These are phyloP conservation scores for Aeoliscus strigatus DNA, from an alignment of 2,797 vertebrate species.

Conservation along the genomic window DNA sequence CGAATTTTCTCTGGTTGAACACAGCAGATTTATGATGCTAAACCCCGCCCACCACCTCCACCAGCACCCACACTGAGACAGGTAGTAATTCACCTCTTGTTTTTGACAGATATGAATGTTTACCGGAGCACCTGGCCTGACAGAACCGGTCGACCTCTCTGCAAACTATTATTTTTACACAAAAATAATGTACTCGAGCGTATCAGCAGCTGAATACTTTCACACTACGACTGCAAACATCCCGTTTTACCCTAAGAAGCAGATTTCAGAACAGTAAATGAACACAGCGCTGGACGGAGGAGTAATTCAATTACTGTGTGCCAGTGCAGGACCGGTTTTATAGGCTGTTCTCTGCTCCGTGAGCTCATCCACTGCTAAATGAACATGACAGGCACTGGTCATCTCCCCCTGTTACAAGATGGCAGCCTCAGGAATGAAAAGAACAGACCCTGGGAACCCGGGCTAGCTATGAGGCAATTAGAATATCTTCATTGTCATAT, in stretches of 20 bases:
- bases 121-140: conserved; percentile 42
- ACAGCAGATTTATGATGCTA: conserved; percentile 77
- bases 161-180: conserved; percentile 44
- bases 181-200: conserved; percentile 16
- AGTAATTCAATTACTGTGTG: conserved; percentile 72
- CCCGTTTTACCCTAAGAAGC: conserved; percentile 36
- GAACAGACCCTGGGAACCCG: conserved; percentile 34
- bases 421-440: conserved; percentile 56
- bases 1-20: conserved; percentile 74
- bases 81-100: conserved; percentile 69
- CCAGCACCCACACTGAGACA: conserved; percentile 51
- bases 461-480: conserved; percentile 49
- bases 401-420: conserved; percentile 66
- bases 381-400: conserved; percentile 63
- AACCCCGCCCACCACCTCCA: conserved; percentile 40
- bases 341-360: conserved; percentile 59
- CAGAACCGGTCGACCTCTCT: conserved; percentile 34
- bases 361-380: conserved; percentile 65
- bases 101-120: conserved; percentile 72
- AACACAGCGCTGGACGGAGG: conserved; percentile 50
- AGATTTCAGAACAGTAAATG: conserved; percentile 64
- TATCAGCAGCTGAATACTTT: conserved; percentile 5
- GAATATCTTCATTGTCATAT: too few species aligned
- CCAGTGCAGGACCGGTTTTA: conserved; percentile 63
- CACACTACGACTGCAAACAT: conserved; percentile 26